Conservation (phyloP, 2,113 vertebrate species). For the Manacus vitellinus region DNA sequence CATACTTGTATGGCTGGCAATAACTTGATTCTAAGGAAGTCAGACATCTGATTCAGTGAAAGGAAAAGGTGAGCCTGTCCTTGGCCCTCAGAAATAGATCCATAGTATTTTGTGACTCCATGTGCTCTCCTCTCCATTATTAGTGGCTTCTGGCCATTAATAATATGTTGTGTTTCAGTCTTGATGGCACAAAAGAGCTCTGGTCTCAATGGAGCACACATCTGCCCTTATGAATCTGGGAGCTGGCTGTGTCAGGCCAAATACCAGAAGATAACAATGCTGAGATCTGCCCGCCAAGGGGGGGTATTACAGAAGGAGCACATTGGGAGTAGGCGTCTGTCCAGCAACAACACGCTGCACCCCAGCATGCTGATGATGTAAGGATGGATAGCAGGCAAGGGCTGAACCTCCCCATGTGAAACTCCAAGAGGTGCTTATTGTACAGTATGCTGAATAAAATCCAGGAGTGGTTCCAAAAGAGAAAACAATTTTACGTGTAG, state of each 20-base stretch:
- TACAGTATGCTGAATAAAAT: not conserved
- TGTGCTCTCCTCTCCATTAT: not conserved
- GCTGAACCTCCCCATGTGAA: not conserved
- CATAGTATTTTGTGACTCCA: not conserved
- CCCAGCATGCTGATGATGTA: not conserved
- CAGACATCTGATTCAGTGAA: not conserved
- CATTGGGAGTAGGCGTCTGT: not conserved
- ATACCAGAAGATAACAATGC: not conserved
- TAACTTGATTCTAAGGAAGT: not conserved
- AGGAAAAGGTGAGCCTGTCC: not conserved
- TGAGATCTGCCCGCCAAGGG: not conserved
- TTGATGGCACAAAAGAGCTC: not conserved
- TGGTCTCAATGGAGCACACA: not conserved
- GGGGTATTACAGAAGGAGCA: not conserved
- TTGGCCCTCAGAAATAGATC: not conserved
- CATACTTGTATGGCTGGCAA: not conserved
- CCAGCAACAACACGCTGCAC: not conserved
- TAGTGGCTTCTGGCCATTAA: not conserved
- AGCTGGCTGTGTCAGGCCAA: conserved; percentile 8
- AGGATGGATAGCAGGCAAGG: not conserved
- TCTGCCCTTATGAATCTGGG: conserved; percentile 3
- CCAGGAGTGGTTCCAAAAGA: not conserved
- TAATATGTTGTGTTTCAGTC: not conserved
- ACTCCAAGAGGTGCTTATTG: not conserved
- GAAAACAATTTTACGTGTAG: not conserved